These are phyloP conservation scores for Hydrotaea diabolus DNA, from an alignment of 2,888 invertebrate genomes.

Conservation along the genomic window DNA sequence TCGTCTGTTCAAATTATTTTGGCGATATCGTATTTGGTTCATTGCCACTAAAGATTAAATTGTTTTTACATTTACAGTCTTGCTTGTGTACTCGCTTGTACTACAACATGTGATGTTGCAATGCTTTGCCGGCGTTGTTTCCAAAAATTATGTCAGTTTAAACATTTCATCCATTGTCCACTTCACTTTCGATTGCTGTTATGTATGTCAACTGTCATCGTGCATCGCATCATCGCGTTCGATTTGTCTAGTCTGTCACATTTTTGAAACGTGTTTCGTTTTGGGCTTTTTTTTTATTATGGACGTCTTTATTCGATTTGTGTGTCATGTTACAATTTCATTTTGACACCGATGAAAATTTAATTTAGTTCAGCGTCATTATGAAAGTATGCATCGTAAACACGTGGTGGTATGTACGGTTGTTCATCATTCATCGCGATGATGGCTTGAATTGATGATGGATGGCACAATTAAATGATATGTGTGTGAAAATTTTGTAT, in stretches of 20 bases:
- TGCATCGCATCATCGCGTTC: too few species aligned
- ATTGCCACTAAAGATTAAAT: constrained; percentile 16
- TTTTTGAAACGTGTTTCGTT: constrained; percentile 7
- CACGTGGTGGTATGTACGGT: background rate
- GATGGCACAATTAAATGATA: background rate
- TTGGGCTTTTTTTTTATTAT: background rate
- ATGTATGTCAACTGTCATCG: constrained; percentile 19
- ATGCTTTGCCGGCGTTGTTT: constrained; percentile 2
- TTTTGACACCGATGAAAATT: background rate
- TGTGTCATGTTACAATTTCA: constrained; percentile 25
- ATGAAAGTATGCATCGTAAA: background rate
- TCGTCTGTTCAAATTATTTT: constrained; percentile 1
- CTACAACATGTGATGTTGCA: background rate
- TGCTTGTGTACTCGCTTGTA: background rate
- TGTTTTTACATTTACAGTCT: background rate
- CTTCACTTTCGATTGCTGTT: constrained; percentile 20
- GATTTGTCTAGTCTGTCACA: background rate
- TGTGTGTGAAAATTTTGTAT: background rate
- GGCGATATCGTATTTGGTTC: constrained; percentile 11
- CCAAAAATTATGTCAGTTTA: constrained; percentile 40
- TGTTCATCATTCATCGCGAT: background rate
- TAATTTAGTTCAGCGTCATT: constrained; percentile 27
- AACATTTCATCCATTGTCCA: constrained; percentile 32
- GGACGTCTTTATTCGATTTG: background rate
- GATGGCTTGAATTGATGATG: constrained; percentile 1